Evolutionary conservation across 2,888 invertebrate genomes (phyloP), one percentile per base, ranked within the genome.

Genomic region (Allolobophora icterica): DNA sequence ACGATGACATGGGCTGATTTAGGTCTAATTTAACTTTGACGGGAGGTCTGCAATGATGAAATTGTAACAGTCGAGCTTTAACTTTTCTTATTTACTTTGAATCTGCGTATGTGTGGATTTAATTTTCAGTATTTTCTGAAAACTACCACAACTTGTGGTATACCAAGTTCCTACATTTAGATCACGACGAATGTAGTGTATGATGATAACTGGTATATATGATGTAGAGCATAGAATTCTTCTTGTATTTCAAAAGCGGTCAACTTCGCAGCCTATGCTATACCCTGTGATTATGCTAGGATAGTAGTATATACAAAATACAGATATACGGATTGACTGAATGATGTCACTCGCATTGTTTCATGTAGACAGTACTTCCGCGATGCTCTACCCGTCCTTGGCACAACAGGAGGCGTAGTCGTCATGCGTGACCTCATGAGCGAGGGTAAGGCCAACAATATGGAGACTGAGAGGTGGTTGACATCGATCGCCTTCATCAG

Each of bases 351-450:
- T 71, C 0, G 3, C 17, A n/a, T 45, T 89, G n/a, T 45, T 5
- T 89, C 11, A 2, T 90, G 42, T 93, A 97, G 97, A 93, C 97
- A 97, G 93, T 96, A 97, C 15, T 97, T 97, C 94, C 95, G 97
- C 92, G 98, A 98, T 94, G 98, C 98, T 0, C 95, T 99, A 15
- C 98, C 98, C 0, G 97, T 97, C 95, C 97, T 98, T 84, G 97
- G 97, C 8, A 98, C 97, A 93, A 96, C 97, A 0, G 97, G 97
- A 0, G 97, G 98, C 0, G 97, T 98, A 30, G 96, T 96, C 90
- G 96, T 98, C 34, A 98, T 99, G 96, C 97, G 97, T 92, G 97
- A 98, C 94, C 96, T 97, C 95, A 97, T 98, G 91, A 95, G 97
- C 83, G 96, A 96, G 42, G 96, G 96, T 89, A 96, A 96, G 13